Conservation (phyloP, 1,140 invertebrate genomes). For the Hyles euphorbiae region DNA sequence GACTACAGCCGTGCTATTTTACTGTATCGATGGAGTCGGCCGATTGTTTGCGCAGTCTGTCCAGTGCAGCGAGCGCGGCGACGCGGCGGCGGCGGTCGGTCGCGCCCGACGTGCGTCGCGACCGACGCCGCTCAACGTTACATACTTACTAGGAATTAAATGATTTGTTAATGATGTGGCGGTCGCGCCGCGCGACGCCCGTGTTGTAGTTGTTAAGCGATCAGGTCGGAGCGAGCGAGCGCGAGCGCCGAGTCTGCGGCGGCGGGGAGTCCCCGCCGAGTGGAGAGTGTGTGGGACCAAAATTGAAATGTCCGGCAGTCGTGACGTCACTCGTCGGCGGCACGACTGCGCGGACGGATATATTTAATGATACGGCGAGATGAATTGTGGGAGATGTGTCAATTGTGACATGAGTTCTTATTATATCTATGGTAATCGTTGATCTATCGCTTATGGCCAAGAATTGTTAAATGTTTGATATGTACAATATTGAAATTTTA, state of each 20-base stretch:
- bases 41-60: background rate
- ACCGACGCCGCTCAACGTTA: conserved; percentile 15
- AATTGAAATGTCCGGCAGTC: conserved; percentile 29
- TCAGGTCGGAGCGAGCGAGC: conserved; percentile 34
- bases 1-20: background rate
- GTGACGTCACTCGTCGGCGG: background rate
- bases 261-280: conserved; percentile 3
- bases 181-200: conserved; percentile 30
- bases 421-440: no score
- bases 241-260: conserved; percentile 3
- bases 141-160: conserved; percentile 36
- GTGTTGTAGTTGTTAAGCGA: conserved; percentile 38
- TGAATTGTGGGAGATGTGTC: no score
- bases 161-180: conserved; percentile 50
- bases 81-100: no score
- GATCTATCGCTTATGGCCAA: no score
- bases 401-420: no score
- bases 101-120: background rate
- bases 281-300: conserved; percentile 47
- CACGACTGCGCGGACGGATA: no score
- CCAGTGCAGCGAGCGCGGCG: background rate
- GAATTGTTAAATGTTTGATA: conserved; percentile 10
- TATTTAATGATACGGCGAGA: no score
- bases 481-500: conserved; percentile 9
- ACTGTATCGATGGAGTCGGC: conserved; percentile 4